Evolutionary conservation across 2,888 invertebrate species (phyloP), one percentile per base, ranked within the genome.

Genomic region (Drosophila mimetica): DNA sequence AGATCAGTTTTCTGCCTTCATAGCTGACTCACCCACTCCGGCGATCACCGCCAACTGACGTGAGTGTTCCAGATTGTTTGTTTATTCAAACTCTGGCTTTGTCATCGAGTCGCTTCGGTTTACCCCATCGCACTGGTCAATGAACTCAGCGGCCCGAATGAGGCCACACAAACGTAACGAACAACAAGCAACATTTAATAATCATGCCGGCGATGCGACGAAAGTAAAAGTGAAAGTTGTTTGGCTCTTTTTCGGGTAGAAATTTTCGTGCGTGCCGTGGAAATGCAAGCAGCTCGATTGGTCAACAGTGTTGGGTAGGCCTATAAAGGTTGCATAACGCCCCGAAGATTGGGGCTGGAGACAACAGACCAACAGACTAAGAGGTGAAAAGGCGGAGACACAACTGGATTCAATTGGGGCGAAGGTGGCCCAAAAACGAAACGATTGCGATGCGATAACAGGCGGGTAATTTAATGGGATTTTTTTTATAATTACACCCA

Each of bases 191-290:
- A 60, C 63, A 53, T 67, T 51, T 64, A 64, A 64, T 64, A 64
- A 64, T 64, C 67, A 52, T 52, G 51, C 42, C 72, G 57, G 47
- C 64, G 52, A 60, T 53, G 69, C 75, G 60, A 81, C 66, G 89
- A 86, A 89, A 86, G 88, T 89, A 89, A 86, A 86, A 89, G 89
- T 89, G 89, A 86, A 86, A 89, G 88, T 86, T 76, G 50, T 64
- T 47, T 41, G 53, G 50, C 69, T 63, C 66, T 67, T 25, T 55
- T 53, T 74, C 47, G 70, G 50, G 70, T 71, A 76, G 84, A 86
- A 88, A 82, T 76, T 60, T 70, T 48, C 44, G 77, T 77, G 61
- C 69, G 61, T 75, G 71, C 71, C 72, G 64, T 60, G 73, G 65
- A 65, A 80, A 75, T 65, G 74, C 55, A 57, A 30, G 70, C 73